Evolutionary conservation across 2,888 invertebrate species (phyloP).

Genomic region (Rhorus exstirpatorius): DNA sequence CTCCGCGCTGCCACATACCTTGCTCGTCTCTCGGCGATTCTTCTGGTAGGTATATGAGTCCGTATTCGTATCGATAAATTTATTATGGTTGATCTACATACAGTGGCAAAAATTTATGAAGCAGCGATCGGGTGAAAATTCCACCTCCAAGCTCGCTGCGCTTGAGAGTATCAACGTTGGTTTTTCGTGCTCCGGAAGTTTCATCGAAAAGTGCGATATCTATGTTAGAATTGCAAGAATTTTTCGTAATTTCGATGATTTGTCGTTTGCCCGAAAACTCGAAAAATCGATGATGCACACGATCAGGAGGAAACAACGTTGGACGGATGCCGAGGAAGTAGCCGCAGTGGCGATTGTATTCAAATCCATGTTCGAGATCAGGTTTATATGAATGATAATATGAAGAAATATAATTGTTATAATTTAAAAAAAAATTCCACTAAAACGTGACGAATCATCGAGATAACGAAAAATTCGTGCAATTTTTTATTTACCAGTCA

Average conservation of each 20-base stretch:
- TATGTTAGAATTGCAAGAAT: conserved; percentile 87
- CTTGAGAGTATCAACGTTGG: conserved; percentile 74
- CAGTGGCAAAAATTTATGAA: background rate
- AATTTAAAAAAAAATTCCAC: no score
- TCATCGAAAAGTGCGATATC: conserved; percentile 85
- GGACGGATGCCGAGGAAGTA: conserved; percentile 86
- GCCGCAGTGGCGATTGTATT: conserved; percentile 86
- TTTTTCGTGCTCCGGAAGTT: conserved; percentile 70
- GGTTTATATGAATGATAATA: no score
- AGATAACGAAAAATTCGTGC: no score
- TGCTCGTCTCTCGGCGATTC: conserved; percentile 68
- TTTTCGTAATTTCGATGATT: conserved; percentile 85
- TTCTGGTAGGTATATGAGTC: conserved; percentile 71
- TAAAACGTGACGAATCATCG: no score
- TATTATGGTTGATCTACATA: no score
- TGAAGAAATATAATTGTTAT: no score
- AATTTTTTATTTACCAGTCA: no score
- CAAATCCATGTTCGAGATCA: conserved; percentile 84
- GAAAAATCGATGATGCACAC: conserved; percentile 78
- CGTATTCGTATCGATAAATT: no score
- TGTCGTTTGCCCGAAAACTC: conserved; percentile 85
- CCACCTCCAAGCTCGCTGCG: conserved; percentile 77
- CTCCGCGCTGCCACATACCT: conserved; percentile 71
- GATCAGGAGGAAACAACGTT: conserved; percentile 76
- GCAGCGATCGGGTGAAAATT: conserved; percentile 72